These are phyloP conservation scores for Muscina levida DNA, from an alignment of 2,888 invertebrate genomes.

Conservation along the genomic window DNA sequence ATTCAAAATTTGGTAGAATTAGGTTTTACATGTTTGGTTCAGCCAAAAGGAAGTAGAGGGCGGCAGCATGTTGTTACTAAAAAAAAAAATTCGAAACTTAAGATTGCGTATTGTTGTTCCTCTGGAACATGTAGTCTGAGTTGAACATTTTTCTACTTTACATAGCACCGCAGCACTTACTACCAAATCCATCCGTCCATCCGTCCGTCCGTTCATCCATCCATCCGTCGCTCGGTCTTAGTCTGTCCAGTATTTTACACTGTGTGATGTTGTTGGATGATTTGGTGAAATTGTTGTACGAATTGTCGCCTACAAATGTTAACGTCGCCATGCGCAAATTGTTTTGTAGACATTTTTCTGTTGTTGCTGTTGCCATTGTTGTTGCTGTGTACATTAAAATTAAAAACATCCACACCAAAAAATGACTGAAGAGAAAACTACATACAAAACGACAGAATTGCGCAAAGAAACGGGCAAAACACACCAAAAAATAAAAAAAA, in stretches of 20 bases:
- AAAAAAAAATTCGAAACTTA: no score
- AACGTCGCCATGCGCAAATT: slow-evolving; percentile 68
- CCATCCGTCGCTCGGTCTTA: slow-evolving; percentile 18
- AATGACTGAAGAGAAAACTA: slow-evolving; percentile 52
- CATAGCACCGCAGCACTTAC: background rate
- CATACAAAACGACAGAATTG: slow-evolving; percentile 49
- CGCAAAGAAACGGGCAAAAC: slow-evolving; percentile 66
- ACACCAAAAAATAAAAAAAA: slow-evolving; percentile 65
- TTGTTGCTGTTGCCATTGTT: slow-evolving; percentile 17
- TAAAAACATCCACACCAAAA: slow-evolving; percentile 57
- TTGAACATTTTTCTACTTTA: background rate
- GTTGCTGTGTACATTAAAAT: slow-evolving; percentile 66
- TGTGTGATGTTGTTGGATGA: no score
- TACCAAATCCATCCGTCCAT: background rate
- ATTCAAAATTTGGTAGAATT: no score
- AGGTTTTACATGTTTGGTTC: no score
- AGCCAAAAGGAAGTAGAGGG: no score
- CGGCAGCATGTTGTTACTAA: no score
- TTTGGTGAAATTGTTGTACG: slow-evolving; percentile 30
- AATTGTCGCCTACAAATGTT: slow-evolving; percentile 64
- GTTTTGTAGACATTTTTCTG: slow-evolving; percentile 61
- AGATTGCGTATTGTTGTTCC: background rate
- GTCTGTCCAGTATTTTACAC: slow-evolving; percentile 33
- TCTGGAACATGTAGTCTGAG: slow-evolving; percentile 64
- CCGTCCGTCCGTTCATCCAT: slow-evolving; percentile 13